Evolutionary conservation across 1,140 invertebrate species (phyloP).

Genomic region (Octopus sinensis): DNA sequence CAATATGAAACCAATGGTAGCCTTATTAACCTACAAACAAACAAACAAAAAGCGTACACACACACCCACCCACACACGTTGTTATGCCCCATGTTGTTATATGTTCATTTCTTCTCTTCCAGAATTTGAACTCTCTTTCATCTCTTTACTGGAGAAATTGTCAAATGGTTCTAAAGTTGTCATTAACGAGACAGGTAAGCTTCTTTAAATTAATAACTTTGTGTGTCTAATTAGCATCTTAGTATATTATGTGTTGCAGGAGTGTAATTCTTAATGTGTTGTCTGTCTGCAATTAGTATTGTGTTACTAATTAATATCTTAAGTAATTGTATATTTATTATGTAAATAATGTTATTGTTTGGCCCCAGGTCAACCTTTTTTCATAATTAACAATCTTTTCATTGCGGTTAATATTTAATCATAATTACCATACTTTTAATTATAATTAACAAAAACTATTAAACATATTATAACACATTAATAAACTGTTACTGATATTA

Average conservation of each 20-base stretch:
- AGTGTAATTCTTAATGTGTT: too few species aligned
- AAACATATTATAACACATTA: background rate
- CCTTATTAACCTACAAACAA: too few species aligned
- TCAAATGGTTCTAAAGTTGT: conserved; percentile 90
- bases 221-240: too few species aligned
- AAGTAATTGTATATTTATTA: too few species aligned
- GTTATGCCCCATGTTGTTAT: background rate
- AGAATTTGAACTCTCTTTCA: conserved; percentile 90
- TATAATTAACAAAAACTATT: background rate
- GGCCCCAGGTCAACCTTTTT: background rate
- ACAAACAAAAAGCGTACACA: too few species aligned
- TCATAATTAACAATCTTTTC: conserved; percentile 9
- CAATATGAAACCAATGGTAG: too few species aligned
- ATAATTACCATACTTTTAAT: background rate
- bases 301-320: too few species aligned
- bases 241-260: too few species aligned
- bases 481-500: too few species aligned
- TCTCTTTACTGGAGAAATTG: conserved; percentile 85
- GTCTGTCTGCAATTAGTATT: too few species aligned
- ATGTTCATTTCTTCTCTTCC: conserved; percentile 36
- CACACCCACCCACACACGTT: too few species aligned
- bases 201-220: background rate
- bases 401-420: background rate
- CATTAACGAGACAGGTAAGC: conserved; percentile 81
- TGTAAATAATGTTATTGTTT: background rate